Percentiles rank a stretch among this genome's conserved stretches.
Evolutionary conservation across 2,888 invertebrate species (phyloP).

Genomic region (Lamellibrachia satsuma): DNA sequence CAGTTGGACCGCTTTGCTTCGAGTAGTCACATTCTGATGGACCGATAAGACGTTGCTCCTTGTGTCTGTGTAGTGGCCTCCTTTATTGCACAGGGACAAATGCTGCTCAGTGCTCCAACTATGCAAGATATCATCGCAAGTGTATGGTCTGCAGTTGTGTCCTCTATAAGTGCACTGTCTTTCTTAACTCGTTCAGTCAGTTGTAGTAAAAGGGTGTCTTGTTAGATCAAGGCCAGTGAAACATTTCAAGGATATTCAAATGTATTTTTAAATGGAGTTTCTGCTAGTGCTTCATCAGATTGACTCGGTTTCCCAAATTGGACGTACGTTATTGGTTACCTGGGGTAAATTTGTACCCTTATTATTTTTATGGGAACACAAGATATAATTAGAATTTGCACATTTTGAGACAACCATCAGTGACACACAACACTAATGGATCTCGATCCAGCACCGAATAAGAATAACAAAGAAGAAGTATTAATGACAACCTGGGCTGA

Average conservation of each 20-base stretch:
- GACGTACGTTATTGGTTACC: not conserved
- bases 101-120: not conserved
- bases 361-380: too few species aligned
- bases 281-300: not conserved
- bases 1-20: not conserved
- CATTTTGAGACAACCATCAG: too few species aligned
- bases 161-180: not conserved
- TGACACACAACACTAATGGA: too few species aligned
- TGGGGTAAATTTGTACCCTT: too few species aligned
- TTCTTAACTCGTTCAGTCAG: not conserved
- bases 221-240: not conserved
- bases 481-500: too few species aligned
- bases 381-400: too few species aligned
- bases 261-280: not conserved
- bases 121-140: not conserved
- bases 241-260: not conserved
- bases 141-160: not conserved
- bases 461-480: too few species aligned
- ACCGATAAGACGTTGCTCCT: not conserved
- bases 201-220: not conserved
- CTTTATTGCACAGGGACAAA: not conserved
- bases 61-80: not conserved
- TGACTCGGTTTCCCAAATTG: not conserved
- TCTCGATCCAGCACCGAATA: too few species aligned
- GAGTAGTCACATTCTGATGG: not conserved